Evolutionary conservation across 1,140 invertebrate genomes (phyloP), one percentile per base, ranked within the genome.

Genomic region (Drosophila repleta): DNA sequence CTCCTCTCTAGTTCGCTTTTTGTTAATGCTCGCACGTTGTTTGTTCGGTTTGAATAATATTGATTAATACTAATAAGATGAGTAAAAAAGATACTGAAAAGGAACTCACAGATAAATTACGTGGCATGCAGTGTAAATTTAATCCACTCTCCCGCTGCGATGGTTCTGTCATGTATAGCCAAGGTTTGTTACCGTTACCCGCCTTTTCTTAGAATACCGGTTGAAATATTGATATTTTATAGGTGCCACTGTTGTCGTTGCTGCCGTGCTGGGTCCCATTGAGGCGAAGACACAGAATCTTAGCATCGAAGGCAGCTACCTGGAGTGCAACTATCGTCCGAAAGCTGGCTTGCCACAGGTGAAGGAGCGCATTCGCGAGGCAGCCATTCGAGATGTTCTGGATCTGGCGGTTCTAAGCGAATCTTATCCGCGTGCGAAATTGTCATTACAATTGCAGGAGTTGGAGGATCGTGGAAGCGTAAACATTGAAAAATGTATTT

Each of bases 391-490:
- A 81, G 95, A 95, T 80, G 95, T 95, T 3, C 96, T 96, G 92
- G 96, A 97, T 91, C 92, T 94, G 26, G 94, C 95, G 0, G 90
- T 98, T 43, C 81, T 96, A 2, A 92, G 94, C 0, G 92, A 93
- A 53, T 88, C 96, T 17, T 95, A 97, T 93, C 97, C 97, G 4
- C 93, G 96, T 32, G 94, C 96, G 6, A 93, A 95, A 18, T 94
- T 98, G 68, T 94, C 94, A 8, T 92, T 98, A 15, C 95, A 96
- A 72, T 82, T 98, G 62, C 97, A 98, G 92, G 97, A 98, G 93
- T 92, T 98, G 76, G 95, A 98, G 92, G 95, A 97, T 93, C 94
- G 93, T 90, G 96, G 97, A 68, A 96, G 96, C 66, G 96, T 97
- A 93, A 93, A 93, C 1, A 0, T 8, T 8, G 3, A 0, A 2